phyloP scores from a whole-genome alignment of 2,113 vertebrate genomes.

The Pseudonaja textilis region DNA sequence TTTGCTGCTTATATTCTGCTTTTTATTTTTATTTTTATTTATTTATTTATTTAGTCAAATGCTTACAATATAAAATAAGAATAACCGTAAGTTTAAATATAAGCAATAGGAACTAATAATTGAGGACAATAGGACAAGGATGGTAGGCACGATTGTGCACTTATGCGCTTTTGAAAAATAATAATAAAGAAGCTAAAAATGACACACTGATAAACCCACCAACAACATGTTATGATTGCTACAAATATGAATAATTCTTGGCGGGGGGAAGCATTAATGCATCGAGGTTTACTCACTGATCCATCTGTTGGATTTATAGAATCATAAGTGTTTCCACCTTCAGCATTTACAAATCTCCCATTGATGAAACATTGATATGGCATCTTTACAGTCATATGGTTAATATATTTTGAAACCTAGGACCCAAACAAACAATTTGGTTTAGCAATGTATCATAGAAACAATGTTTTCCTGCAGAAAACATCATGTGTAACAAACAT shows the following conservation, averaged over 20 bases:
- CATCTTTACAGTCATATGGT: conserved; percentile 80
- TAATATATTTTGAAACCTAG: conserved; percentile 75
- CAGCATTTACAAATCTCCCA: conserved; percentile 74
- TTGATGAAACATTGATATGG: conserved; percentile 84
- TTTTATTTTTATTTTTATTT: too few species aligned
- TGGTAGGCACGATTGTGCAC: too few species aligned
- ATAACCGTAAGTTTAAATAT: too few species aligned
- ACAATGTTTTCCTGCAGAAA: neutral
- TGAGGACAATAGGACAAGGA: too few species aligned
- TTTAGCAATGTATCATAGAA: neutral
- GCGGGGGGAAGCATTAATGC: too few species aligned
- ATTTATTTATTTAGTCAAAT: too few species aligned
- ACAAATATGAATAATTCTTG: neutral
- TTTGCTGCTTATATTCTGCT: neutral
- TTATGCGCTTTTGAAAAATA: neutral
- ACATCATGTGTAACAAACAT: conserved; percentile 5
- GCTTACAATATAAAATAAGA: too few species aligned
- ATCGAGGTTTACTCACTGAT: conserved; percentile 71
- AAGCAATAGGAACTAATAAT: too few species aligned
- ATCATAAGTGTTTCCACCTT: conserved; percentile 74
- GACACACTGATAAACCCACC: neutral
- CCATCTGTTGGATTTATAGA: conserved; percentile 81
- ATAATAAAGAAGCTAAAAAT: neutral
- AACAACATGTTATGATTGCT: neutral
- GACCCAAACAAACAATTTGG: conserved; percentile 30